Conservation (phyloP, 2,888 invertebrate species). For the Tribolium freemani region DNA sequence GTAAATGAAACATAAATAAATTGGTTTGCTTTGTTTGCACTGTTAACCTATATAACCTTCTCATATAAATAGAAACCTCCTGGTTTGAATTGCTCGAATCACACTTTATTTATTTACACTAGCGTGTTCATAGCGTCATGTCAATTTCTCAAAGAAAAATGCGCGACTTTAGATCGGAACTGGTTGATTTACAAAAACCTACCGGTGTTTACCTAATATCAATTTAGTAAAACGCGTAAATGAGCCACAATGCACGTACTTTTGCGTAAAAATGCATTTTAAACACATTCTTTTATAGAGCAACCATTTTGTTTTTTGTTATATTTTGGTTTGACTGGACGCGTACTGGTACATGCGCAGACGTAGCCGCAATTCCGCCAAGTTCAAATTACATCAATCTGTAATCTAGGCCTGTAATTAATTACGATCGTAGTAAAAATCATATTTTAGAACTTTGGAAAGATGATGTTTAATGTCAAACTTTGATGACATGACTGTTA, state of each 20-base stretch:
- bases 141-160: neutral
- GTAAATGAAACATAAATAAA: slow-evolving; percentile 24
- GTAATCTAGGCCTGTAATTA: too few species aligned
- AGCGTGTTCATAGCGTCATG: slow-evolving; percentile 45
- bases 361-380: neutral
- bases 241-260: slow-evolving; percentile 52
- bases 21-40: slow-evolving; percentile 8
- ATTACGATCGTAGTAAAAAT: neutral
- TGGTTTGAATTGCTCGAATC: slow-evolving; percentile 26
- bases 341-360: slow-evolving; percentile 3
- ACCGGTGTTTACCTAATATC: neutral
- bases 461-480: neutral
- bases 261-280: slow-evolving; percentile 62
- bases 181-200: neutral
- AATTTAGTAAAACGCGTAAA: slow-evolving; percentile 42
- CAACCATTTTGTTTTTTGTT: slow-evolving; percentile 68
- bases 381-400: neutral
- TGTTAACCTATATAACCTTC: slow-evolving; percentile 38
- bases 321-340: slow-evolving; percentile 30
- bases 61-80: slow-evolving; percentile 42
- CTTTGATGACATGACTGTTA: too few species aligned
- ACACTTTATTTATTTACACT: slow-evolving; percentile 49
- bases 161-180: neutral
- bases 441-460: neutral
- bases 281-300: slow-evolving; percentile 63